Evolutionary conservation across 2,797 vertebrate species (phyloP).

Genomic region (Lepus townsendii): DNA sequence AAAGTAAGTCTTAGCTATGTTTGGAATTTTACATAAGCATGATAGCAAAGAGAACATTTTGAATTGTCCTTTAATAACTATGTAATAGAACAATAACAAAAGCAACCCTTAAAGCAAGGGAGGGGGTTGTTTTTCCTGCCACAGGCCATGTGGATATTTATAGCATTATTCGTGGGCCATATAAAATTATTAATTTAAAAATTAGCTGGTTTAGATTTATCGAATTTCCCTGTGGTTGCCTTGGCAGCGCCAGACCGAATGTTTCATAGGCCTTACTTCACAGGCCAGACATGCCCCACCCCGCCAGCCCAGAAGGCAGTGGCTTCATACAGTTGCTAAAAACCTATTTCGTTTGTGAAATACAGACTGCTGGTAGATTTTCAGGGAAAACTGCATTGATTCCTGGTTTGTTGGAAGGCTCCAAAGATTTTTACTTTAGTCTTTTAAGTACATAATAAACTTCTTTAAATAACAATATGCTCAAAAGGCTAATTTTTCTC

Average conservation of each 20-base stretch:
- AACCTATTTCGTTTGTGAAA: conserved; percentile 47
- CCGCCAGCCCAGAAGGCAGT: conserved; percentile 42
- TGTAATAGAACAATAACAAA: neutral
- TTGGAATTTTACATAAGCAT: conserved; percentile 67
- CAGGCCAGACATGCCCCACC: neutral
- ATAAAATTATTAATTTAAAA: too few relatives aligned
- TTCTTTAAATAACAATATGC: conserved; percentile 7
- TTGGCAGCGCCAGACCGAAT: too few relatives aligned
- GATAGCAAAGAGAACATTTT: neutral
- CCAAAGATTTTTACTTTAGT: conserved; percentile 9
- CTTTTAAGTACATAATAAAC: conserved; percentile 39
- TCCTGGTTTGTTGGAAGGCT: conserved; percentile 20
- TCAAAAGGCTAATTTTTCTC: neutral
- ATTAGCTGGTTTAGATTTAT: too few relatives aligned
- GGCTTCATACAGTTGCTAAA: conserved; percentile 33
- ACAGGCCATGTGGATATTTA: too few relatives aligned
- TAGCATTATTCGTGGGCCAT: too few relatives aligned
- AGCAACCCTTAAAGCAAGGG: neutral
- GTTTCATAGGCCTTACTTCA: too few relatives aligned
- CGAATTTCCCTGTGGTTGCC: too few relatives aligned
- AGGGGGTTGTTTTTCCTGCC: too few relatives aligned
- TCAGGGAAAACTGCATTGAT: conserved; percentile 12
- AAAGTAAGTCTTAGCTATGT: conserved; percentile 89
- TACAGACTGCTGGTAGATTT: neutral
- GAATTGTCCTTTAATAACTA: conserved; percentile 38